phyloP scores from a whole-genome alignment of 2,797 vertebrate species.

The Gallinago stenura region DNA sequence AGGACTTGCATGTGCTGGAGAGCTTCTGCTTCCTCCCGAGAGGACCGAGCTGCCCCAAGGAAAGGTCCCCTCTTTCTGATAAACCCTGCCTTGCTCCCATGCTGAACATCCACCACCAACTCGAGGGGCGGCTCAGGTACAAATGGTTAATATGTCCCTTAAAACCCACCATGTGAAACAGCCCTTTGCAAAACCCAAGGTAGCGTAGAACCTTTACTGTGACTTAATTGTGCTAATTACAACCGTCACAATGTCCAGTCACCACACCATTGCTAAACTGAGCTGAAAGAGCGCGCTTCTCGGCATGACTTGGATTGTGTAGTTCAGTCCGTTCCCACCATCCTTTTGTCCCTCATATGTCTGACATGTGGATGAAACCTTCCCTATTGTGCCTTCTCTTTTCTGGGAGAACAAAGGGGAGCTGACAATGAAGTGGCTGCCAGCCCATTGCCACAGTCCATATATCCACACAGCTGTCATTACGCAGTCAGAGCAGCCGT shows the following conservation, averaged over 20 bases:
- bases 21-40: neutral
- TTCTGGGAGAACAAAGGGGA: conserved; percentile 74
- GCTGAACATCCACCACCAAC: neutral
- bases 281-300: conserved; percentile 4
- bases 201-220: neutral
- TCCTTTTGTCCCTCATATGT: conserved; percentile 73
- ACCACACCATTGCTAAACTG: neutral
- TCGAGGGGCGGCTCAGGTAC: neutral
- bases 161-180: conserved; percentile 11
- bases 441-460: conserved; percentile 72
- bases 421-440: conserved; percentile 76
- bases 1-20: neutral
- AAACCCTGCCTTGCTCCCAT: neutral
- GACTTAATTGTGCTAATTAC: conserved; percentile 21
- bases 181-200: neutral
- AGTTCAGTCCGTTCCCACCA: conserved; percentile 56
- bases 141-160: conserved; percentile 42
- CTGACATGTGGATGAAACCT: conserved; percentile 76
- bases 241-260: neutral
- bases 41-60: neutral
- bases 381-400: conserved; percentile 71
- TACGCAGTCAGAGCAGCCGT: conserved; percentile 18
- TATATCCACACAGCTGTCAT: conserved; percentile 73
- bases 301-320: neutral
- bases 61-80: neutral